A percentile compares a stretch with the other conserved stretches of the same genome.
Conservation (phyloP, 1,140 invertebrate species). For the Drosophila rhopaloa region DNA sequence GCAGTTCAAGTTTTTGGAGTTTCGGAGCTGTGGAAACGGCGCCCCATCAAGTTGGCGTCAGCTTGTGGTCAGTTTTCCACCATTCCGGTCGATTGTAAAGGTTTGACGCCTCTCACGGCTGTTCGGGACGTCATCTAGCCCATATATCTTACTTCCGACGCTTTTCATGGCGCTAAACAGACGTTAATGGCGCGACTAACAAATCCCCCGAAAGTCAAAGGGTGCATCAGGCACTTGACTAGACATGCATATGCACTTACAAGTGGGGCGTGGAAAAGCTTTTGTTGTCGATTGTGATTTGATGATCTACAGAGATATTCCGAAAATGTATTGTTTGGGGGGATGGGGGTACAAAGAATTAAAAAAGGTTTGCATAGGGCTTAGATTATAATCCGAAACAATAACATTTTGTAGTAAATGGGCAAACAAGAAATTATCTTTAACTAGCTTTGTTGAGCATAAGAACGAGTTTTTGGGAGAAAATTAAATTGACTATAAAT, state of each 20-base stretch:
- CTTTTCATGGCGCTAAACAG: constrained; percentile 35
- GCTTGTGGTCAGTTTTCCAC: constrained; percentile 9
- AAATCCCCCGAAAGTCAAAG: constrained; percentile 23
- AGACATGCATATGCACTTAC: constrained; percentile 12
- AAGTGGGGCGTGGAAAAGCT: neutral
- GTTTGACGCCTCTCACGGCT: constrained; percentile 6
- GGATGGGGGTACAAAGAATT: too few species aligned
- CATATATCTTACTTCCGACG: constrained; percentile 51
- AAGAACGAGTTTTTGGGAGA: too few species aligned
- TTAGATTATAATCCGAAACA: neutral
- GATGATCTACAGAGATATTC: constrained; percentile 1
- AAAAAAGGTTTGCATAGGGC: too few species aligned
- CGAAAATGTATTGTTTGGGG: neutral
- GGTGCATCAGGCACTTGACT: constrained; percentile 21
- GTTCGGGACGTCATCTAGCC: constrained; percentile 30
- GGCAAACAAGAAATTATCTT: too few species aligned
- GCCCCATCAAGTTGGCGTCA: constrained; percentile 44
- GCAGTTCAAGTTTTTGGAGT: constrained; percentile 21
- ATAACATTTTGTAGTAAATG: too few species aligned
- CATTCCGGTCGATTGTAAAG: constrained; percentile 8
- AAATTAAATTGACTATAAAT: too few species aligned
- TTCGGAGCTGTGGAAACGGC: constrained; percentile 24
- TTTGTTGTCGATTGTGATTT: neutral
- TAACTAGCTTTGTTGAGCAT: too few species aligned
- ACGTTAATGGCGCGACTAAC: constrained; percentile 47